Evolutionary conservation across 2,888 invertebrate species (phyloP).

Genomic region (Neelides folsomi): DNA sequence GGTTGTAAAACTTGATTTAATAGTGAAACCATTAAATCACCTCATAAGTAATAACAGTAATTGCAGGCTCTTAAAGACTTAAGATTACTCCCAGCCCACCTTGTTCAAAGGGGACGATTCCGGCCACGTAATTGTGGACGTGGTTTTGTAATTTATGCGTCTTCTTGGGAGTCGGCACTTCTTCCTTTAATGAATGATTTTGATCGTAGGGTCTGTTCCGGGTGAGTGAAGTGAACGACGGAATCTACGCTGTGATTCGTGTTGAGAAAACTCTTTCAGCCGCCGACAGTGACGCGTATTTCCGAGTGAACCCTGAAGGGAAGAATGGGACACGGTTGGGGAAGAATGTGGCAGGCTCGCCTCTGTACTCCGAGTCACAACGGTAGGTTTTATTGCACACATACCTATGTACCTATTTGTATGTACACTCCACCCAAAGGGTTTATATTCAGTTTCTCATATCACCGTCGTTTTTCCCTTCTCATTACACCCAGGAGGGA

Average conservation of each 20-base stretch:
- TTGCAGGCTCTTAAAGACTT: background rate
- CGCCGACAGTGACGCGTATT: constrained; percentile 26
- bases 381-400: constrained; percentile 11
- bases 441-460: too few relatives aligned
- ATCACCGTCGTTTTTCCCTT: too few relatives aligned
- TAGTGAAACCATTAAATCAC: background rate
- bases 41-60: background rate
- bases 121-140: background rate
- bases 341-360: constrained; percentile 25
- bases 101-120: background rate
- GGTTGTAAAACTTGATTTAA: too few relatives aligned
- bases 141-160: background rate
- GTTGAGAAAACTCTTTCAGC: constrained; percentile 87
- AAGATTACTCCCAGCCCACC: constrained; percentile 4
- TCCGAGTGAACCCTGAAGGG: constrained; percentile 27
- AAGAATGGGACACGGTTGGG: constrained; percentile 29
- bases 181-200: background rate
- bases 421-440: too few relatives aligned
- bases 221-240: constrained; percentile 74
- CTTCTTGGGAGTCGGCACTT: background rate
- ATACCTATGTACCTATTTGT: too few relatives aligned
- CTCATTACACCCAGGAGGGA: too few relatives aligned
- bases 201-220: constrained; percentile 63
- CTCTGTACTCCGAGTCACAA: constrained; percentile 26
- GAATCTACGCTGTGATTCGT: constrained; percentile 79